Conservation (phyloP, 2,113 vertebrate species). For the Polyodon spathula region DNA sequence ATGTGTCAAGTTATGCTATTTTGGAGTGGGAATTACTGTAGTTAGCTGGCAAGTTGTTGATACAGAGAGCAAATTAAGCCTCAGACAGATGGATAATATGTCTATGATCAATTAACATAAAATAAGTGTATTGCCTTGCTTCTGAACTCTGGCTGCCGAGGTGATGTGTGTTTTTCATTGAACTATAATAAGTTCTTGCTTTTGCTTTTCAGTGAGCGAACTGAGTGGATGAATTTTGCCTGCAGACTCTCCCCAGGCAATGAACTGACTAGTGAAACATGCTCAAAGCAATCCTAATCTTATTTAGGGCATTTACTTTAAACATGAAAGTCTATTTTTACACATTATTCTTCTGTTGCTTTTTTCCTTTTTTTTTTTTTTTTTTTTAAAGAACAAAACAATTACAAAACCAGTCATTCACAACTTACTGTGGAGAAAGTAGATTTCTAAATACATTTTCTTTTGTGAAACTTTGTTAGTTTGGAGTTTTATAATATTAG, state of each 20-base stretch:
- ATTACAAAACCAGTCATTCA: constrained; percentile 19
- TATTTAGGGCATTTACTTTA: constrained; percentile 62
- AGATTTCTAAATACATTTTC: not conserved
- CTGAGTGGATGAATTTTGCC: constrained; percentile 67
- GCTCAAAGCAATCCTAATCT: constrained; percentile 69
- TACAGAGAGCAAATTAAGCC: constrained; percentile 56
- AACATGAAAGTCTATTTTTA: constrained; percentile 64
- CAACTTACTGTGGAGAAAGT: not conserved
- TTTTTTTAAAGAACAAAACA: constrained; percentile 14
- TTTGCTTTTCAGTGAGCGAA: constrained; percentile 55
- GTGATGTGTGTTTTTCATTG: constrained; percentile 47
- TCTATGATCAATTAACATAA: constrained; percentile 61
- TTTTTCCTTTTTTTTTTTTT: constrained; percentile 19
- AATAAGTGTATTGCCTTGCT: constrained; percentile 50
- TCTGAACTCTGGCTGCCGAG: constrained; percentile 44
- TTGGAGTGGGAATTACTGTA: constrained; percentile 46
- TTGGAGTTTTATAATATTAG: too few species aligned
- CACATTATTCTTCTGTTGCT: constrained; percentile 27
- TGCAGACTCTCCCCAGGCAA: constrained; percentile 70
- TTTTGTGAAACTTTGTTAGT: constrained; percentile 3
- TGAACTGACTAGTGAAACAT: constrained; percentile 61
- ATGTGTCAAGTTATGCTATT: constrained; percentile 39
- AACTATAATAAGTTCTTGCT: constrained; percentile 52
- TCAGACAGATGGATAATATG: constrained; percentile 54
- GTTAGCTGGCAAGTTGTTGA: constrained; percentile 51